Base-by-base conservation (phyloP, 1,140 invertebrate species). In the Propsilocerus akamusi region DNA sequence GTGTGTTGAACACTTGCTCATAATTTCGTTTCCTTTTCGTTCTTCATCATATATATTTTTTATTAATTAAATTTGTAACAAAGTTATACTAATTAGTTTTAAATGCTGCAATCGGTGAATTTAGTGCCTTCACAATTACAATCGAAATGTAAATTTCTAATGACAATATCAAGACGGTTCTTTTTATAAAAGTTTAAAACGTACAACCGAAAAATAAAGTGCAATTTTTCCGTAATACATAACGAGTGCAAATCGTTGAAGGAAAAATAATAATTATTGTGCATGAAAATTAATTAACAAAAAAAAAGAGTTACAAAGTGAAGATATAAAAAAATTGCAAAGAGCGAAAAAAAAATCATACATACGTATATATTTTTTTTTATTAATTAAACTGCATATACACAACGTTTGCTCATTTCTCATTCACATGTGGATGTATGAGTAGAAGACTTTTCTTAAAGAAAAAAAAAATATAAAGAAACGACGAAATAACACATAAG, bases 401-500 rank as follows among this genome's bases (percentile, higher is more conserved):
- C 17, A 41, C 17, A 41, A 30, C 11, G 11, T 30, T 30, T 30
- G 11, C 28, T 30, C 28, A 30, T 20, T 41, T 17, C 5, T 20
- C 8, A 22, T 41, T 17, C 14, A 37, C 28, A 41, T 17, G 22
- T 20, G 17, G 12, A 17, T 8, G 34, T 20, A 20, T 41, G 14
- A 20, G 22, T 17, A 17, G 17, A n/a, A 37, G 34, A 41, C 22
- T 20, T 41, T 41, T 41, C 34, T 41, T 41, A 8, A 41, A 41
- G 10, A 30, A 30, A 30, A 30, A 17, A 41, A 41, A 20, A 41
- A 41, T 5, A 37, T 5, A 41, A 41, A 41, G 20, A 41, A 41
- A 41, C 22, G 22, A 41, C 34, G 20, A 41, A 41, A 41, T 41
- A 41, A 41, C 34, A 41, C 34, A 41, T 41, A 41, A 41, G 34